phyloP scores from a whole-genome alignment of 2,113 vertebrate genomes.

The Lepisosteus osseus region DNA sequence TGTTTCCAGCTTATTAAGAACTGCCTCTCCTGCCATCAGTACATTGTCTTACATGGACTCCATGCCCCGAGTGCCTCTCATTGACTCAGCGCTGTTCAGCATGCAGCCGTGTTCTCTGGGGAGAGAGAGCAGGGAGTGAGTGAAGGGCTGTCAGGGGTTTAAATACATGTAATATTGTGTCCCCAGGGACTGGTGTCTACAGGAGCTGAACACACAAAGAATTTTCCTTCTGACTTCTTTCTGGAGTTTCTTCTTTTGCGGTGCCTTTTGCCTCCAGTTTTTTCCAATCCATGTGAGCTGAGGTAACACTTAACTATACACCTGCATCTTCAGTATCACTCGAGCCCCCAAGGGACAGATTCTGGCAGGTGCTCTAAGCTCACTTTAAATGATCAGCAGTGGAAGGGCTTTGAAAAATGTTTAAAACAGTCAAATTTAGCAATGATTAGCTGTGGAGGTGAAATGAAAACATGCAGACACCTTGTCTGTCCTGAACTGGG shows the following conservation, averaged over 20 bases:
- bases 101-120: slow-evolving; percentile 7
- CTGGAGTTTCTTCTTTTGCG: background rate
- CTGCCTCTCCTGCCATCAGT: background rate
- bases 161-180: slow-evolving; percentile 3
- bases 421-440: too few relatives aligned
- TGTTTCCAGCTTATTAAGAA: background rate
- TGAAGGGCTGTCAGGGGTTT: slow-evolving; percentile 14
- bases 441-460: too few relatives aligned
- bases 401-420: too few relatives aligned
- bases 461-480: too few relatives aligned
- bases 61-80: background rate
- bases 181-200: slow-evolving; percentile 4
- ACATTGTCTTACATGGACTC: background rate
- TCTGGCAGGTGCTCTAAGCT: too few relatives aligned
- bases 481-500: too few relatives aligned
- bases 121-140: background rate
- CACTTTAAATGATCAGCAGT: too few relatives aligned
- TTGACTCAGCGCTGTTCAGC: background rate
- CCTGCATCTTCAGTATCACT: too few relatives aligned
- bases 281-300: too few relatives aligned
- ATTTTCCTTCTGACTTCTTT: slow-evolving; percentile 8
- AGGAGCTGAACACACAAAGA: background rate
- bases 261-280: background rate
- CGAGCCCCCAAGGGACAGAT: too few relatives aligned
- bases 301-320: too few relatives aligned